Conservation (phyloP, 2,888 invertebrate species). For the Mimas tiliae region DNA sequence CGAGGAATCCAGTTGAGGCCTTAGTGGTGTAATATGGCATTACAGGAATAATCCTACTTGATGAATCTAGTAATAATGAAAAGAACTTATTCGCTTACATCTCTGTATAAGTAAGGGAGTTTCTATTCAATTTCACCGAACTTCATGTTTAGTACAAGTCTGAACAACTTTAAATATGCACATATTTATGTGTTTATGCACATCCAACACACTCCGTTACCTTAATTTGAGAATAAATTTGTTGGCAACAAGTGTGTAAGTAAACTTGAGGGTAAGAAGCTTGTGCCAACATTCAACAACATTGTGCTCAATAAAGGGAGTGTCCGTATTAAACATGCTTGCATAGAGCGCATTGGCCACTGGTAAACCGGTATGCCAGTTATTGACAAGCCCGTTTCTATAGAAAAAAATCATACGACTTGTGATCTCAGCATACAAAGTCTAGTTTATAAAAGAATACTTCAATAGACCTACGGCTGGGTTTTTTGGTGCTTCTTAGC, state of each 20-base stretch:
- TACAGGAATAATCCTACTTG: too few relatives aligned
- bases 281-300: not conserved
- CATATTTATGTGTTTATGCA: slow-evolving; percentile 6
- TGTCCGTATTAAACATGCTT: too few relatives aligned
- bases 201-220: not conserved
- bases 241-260: slow-evolving; percentile 3
- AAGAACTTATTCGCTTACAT: not conserved
- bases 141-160: not conserved
- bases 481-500: too few relatives aligned
- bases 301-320: not conserved
- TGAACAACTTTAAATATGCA: not conserved
- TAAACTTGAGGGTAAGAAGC: not conserved
- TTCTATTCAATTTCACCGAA: not conserved
- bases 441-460: too few relatives aligned
- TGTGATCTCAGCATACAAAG: too few relatives aligned
- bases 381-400: too few relatives aligned
- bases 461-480: too few relatives aligned
- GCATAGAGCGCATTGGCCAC: too few relatives aligned
- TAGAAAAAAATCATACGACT: too few relatives aligned
- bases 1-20: too few relatives aligned
- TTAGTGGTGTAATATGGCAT: too few relatives aligned
- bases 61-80: not conserved
- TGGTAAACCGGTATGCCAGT: too few relatives aligned
- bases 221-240: slow-evolving; percentile 7
- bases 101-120: not conserved